Percentiles rank a stretch among this genome's conserved stretches.
These are phyloP conservation scores for Percopsis omiscomaycus DNA, from an alignment of 2,797 vertebrate genomes.

Conservation along the genomic window DNA sequence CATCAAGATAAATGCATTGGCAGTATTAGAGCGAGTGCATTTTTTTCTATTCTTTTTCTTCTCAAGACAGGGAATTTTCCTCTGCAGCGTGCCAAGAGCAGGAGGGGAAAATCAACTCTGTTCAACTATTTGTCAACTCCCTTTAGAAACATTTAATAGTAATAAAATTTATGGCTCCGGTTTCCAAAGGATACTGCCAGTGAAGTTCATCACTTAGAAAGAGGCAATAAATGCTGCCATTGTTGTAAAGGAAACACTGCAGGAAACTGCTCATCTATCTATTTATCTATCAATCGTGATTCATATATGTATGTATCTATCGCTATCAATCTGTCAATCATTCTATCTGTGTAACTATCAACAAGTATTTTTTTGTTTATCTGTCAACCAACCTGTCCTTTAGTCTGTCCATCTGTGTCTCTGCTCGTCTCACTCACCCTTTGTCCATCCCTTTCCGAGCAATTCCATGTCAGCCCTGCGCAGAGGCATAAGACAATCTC, in stretches of 20 bases:
- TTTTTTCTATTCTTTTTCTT: slow-evolving; percentile 75
- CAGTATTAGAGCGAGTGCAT: slow-evolving; percentile 74
- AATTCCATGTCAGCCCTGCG: slow-evolving; percentile 36
- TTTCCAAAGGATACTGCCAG: slow-evolving; percentile 93
- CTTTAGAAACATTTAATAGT: slow-evolving; percentile 97
- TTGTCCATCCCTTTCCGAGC: slow-evolving; percentile 34
- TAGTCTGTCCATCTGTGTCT: not conserved
- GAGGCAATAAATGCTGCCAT: slow-evolving; percentile 85
- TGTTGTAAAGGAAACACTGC: slow-evolving; percentile 83
- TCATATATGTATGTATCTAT: slow-evolving; percentile 15
- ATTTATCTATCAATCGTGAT: slow-evolving; percentile 28
- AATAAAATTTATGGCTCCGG: slow-evolving; percentile 90
- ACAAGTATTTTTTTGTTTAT: not conserved
- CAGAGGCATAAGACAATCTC: slow-evolving; percentile 59
- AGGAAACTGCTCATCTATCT: slow-evolving; percentile 41
- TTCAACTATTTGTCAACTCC: slow-evolving; percentile 98
- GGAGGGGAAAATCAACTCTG: slow-evolving; percentile 84
- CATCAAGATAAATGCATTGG: slow-evolving; percentile 87
- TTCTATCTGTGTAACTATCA: slow-evolving; percentile 4
- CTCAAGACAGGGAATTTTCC: slow-evolving; percentile 83
- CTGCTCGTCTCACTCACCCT: not conserved
- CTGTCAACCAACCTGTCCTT: not conserved
- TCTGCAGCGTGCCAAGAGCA: slow-evolving; percentile 82
- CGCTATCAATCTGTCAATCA: not conserved
- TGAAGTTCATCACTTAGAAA: slow-evolving; percentile 82